Evolutionary conservation across 2,113 vertebrate genomes (phyloP).

Genomic region (Rutilus rutilus): DNA sequence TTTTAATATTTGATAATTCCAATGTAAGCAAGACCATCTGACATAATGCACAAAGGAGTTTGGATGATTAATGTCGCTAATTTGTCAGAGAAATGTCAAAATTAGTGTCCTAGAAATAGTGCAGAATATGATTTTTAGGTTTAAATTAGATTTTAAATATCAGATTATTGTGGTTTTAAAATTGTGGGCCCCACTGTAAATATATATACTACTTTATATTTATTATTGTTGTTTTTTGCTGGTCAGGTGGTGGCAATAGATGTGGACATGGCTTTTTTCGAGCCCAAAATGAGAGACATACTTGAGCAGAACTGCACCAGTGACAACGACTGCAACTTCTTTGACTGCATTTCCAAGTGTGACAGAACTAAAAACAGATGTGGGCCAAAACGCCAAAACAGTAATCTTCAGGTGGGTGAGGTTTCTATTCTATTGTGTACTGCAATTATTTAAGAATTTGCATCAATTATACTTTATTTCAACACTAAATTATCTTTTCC

Average conservation of each 20-base stretch:
- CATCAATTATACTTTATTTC: not conserved
- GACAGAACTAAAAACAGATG: slow-evolving; percentile 79
- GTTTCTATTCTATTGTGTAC: not conserved
- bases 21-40: not conserved
- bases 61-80: not conserved
- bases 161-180: not conserved
- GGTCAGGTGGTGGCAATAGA: slow-evolving; percentile 94
- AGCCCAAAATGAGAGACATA: slow-evolving; percentile 96
- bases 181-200: not conserved
- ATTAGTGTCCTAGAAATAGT: not conserved
- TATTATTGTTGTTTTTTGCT: not conserved
- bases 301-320: slow-evolving; percentile 93
- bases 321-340: slow-evolving; percentile 95
- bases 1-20: too few species aligned
- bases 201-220: not conserved
- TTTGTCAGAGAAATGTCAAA: not conserved
- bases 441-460: not conserved
- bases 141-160: not conserved
- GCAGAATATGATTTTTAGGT: not conserved
- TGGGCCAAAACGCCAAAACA: slow-evolving; percentile 84
- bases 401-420: slow-evolving; percentile 87
- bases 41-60: not conserved
- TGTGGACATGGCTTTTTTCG: slow-evolving; percentile 98
- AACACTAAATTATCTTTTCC: not conserved
- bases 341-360: slow-evolving; percentile 93